A percentile compares a stretch with the other conserved stretches of the same genome.
Conservation (phyloP, 2,888 invertebrate species). For the Xestobium rufovillosum region DNA sequence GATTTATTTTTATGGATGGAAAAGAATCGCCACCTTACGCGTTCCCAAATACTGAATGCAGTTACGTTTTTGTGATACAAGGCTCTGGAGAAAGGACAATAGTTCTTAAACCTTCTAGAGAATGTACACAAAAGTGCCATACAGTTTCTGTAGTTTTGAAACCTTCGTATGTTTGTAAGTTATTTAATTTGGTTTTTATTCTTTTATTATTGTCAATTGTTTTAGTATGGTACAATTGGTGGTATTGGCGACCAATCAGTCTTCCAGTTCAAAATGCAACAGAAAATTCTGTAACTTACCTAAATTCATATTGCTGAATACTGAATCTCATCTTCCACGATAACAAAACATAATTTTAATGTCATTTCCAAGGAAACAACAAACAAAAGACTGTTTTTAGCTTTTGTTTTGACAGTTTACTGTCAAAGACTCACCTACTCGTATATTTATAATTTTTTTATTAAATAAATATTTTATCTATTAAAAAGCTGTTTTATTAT, state of each 20-base stretch:
- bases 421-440: no score
- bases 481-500: no score
- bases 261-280: constrained; percentile 54
- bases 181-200: constrained; percentile 11
- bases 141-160: constrained; percentile 63
- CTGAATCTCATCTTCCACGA: no score
- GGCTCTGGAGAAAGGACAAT: constrained; percentile 66
- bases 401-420: no score
- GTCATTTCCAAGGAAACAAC: no score
- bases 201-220: constrained; percentile 38
- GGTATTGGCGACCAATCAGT: constrained; percentile 70
- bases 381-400: no score
- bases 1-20: constrained; percentile 65
- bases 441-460: no score
- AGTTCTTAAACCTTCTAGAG: constrained; percentile 65
- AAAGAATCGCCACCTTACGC: constrained; percentile 56
- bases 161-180: constrained; percentile 71
- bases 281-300: constrained; percentile 55
- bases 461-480: no score
- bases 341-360: no score
- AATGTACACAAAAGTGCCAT: constrained; percentile 66
- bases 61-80: constrained; percentile 68
- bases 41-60: constrained; percentile 76
- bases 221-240: constrained; percentile 79
- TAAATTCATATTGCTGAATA: constrained; percentile 63